phyloP scores from a whole-genome alignment of 37 sponge, comb jelly and placozoan genomes.

The Spongilla lacustris region DNA sequence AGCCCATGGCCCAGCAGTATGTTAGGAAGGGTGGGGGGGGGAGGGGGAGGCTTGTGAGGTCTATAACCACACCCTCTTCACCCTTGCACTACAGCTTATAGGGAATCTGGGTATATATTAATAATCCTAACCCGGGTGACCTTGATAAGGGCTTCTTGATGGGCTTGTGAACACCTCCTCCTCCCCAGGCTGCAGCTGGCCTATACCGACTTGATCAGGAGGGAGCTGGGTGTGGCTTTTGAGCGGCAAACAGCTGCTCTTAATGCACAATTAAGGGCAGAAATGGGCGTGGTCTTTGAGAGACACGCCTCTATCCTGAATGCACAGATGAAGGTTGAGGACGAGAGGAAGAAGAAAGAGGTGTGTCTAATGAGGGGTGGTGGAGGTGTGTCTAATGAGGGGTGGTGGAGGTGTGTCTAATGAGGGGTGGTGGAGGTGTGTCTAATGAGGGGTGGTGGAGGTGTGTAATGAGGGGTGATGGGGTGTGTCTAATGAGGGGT shows the following conservation, averaged over 20 bases:
- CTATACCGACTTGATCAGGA: neutral
- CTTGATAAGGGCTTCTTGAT: no score
- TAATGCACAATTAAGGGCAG: slow-evolving; percentile 6
- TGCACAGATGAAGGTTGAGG: neutral
- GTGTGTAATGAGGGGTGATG: no score
- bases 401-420: neutral
- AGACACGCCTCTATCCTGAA: slow-evolving; percentile 3
- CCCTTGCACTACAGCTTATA: no score
- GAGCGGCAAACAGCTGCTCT: slow-evolving; percentile 27
- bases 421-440: neutral
- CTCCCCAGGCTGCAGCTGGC: neutral
- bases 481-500: no score
- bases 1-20: slow-evolving; percentile 22
- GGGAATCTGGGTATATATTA: no score
- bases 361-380: neutral
- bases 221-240: slow-evolving; percentile 10
- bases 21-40: neutral
- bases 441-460: no score
- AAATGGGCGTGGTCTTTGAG: slow-evolving; percentile 29
- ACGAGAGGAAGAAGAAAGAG: slow-evolving; percentile 16
- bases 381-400: neutral
- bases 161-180: neutral
- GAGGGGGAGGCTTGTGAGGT: neutral
- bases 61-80: no score
- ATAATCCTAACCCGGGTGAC: no score